Evolutionary conservation across 92 coral and sea anemone species (phyloP).

Genomic region (Siderastrea siderea): DNA sequence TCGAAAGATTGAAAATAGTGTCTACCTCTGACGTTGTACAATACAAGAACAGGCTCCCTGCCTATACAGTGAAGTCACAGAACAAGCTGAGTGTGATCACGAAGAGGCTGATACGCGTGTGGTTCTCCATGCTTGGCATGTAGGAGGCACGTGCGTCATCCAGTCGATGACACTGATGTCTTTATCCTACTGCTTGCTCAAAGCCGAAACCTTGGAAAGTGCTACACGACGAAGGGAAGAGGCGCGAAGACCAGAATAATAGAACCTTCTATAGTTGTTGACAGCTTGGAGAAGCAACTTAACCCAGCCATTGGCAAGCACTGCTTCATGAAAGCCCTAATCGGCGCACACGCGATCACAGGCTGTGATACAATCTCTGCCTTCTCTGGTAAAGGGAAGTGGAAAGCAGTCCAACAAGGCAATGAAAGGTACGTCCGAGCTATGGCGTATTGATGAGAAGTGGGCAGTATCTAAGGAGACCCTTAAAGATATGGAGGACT

Average conservation of each 20-base stretch:
- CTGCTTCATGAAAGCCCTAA: too few relatives aligned
- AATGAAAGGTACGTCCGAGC: conserved; percentile 46
- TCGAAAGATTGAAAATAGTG: conserved; percentile 45
- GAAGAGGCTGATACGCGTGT: conserved; percentile 79
- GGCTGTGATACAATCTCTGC: neutral
- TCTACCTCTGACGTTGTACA: conserved; percentile 44
- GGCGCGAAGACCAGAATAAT: too few relatives aligned
- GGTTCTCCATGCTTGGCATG: conserved; percentile 70
- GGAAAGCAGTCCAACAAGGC: conserved; percentile 56
- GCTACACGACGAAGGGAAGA: too few relatives aligned
- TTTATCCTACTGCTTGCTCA: too few relatives aligned
- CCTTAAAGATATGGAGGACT: conserved; percentile 30
- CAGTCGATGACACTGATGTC: neutral
- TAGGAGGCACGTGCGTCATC: conserved; percentile 59
- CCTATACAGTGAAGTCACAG: conserved; percentile 64
- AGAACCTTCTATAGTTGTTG: too few relatives aligned
- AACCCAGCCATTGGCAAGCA: too few relatives aligned
- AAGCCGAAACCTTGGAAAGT: too few relatives aligned
- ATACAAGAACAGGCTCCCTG: conserved; percentile 44
- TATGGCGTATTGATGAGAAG: conserved; percentile 16
- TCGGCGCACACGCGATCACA: too few relatives aligned
- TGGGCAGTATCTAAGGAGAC: neutral
- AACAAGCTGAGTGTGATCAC: conserved; percentile 65
- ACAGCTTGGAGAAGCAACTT: too few relatives aligned
- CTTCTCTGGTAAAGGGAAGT: conserved; percentile 70